Conservation (phyloP, 2,888 invertebrate species). For the Drosophila acutilabella region DNA sequence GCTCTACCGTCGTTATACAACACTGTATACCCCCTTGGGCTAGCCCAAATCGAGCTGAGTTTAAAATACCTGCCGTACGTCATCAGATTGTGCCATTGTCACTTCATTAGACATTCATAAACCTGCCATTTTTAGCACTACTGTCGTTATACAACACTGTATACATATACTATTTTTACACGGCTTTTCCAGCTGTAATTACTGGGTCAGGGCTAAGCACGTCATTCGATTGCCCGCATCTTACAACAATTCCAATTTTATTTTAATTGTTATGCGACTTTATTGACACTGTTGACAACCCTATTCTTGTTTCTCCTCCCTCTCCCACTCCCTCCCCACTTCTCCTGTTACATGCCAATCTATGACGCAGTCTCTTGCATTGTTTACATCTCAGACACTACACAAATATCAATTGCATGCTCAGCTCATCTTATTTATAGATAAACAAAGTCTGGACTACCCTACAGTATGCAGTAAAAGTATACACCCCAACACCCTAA, state of each 20-base stretch:
- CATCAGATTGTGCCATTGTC: too few species aligned
- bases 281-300: conserved; percentile 18
- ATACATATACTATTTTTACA: not conserved
- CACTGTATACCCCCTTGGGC: too few species aligned
- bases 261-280: conserved; percentile 45
- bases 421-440: conserved; percentile 47
- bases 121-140: too few species aligned
- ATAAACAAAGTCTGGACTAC: not conserved
- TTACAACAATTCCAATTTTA: conserved; percentile 13
- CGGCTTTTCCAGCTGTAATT: not conserved
- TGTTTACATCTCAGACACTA: conserved; percentile 26
- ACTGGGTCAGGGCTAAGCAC: conserved; percentile 51
- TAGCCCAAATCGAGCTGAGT: too few species aligned
- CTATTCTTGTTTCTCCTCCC: not conserved
- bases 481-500: not conserved
- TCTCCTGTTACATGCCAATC: not conserved
- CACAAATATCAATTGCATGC: conserved; percentile 42
- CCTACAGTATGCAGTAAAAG: too few species aligned
- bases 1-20: too few species aligned
- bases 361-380: conserved; percentile 50
- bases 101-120: too few species aligned
- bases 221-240: conserved; percentile 57
- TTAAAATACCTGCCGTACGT: too few species aligned
- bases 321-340: not conserved
- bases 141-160: too few species aligned